Percentiles rank a stretch among this genome's conserved stretches.
Evolutionary conservation across 2,888 invertebrate genomes (phyloP).

Genomic region (Abscondita cerata): DNA sequence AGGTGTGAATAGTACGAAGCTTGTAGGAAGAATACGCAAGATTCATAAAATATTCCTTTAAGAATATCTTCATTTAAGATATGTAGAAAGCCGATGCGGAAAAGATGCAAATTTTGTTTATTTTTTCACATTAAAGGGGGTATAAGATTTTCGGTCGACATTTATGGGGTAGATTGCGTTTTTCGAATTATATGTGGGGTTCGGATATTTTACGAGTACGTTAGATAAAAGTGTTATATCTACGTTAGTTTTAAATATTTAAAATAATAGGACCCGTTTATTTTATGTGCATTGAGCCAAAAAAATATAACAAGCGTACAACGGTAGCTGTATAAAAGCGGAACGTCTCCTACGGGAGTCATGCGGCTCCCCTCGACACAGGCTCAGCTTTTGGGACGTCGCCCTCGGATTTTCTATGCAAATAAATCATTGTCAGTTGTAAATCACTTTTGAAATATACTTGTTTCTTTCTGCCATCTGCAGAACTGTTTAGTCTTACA

Average conservation of each 20-base stretch:
- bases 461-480: slow-evolving; percentile 37
- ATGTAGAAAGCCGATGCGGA: too few species aligned
- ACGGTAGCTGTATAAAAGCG: slow-evolving; percentile 41
- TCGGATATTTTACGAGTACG: background rate
- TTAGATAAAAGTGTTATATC: background rate
- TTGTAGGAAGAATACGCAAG: too few species aligned
- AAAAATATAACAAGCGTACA: slow-evolving; percentile 35
- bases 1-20: too few species aligned
- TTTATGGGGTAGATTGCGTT: too few species aligned
- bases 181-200: too few species aligned
- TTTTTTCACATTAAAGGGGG: too few species aligned
- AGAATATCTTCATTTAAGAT: too few species aligned
- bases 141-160: too few species aligned
- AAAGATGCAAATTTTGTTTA: too few species aligned
- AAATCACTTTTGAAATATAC: slow-evolving; percentile 48
- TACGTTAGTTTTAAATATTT: slow-evolving; percentile 14
- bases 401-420: slow-evolving; percentile 47
- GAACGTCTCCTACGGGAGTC: slow-evolving; percentile 43
- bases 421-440: slow-evolving; percentile 53
- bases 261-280: slow-evolving; percentile 16
- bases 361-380: slow-evolving; percentile 38
- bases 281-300: slow-evolving; percentile 26
- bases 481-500: slow-evolving; percentile 38
- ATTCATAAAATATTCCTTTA: too few species aligned
- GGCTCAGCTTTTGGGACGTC: slow-evolving; percentile 42